Conservation (phyloP, 2,113 vertebrate genomes). For the Eclectus roratus region DNA sequence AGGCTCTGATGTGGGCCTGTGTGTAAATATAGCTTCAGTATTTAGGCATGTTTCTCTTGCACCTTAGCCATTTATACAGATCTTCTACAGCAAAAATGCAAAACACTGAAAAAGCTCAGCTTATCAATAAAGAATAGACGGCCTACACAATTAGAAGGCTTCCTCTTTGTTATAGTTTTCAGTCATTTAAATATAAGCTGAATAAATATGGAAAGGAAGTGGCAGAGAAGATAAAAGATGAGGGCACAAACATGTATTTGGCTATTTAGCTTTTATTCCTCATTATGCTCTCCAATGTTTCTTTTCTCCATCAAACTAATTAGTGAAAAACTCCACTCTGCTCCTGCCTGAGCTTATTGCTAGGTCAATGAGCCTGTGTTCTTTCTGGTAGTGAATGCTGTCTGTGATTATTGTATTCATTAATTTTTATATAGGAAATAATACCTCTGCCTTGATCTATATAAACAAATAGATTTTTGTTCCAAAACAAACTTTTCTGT, state of each 20-base stretch:
- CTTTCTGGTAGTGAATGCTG: neutral
- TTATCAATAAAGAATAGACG: neutral
- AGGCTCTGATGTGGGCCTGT: neutral
- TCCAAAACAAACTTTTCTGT: neutral
- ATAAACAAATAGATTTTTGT: neutral
- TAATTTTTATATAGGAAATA: slow-evolving; percentile 10
- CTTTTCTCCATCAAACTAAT: neutral
- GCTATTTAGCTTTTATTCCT: neutral
- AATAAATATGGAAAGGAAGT: neutral
- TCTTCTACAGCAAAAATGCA: neutral
- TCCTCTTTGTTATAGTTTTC: neutral
- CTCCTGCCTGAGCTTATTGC: neutral
- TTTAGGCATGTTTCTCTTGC: neutral
- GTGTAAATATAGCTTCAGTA: neutral
- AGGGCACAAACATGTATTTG: neutral
- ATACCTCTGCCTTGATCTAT: neutral
- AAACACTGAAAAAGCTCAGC: neutral
- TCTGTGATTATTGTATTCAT: slow-evolving; percentile 22
- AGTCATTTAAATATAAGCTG: neutral
- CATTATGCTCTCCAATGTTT: neutral
- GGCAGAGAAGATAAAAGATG: neutral
- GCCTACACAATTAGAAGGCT: neutral
- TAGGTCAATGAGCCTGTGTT: neutral
- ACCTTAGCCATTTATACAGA: neutral
- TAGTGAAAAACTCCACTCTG: neutral